phyloP scores from a whole-genome alignment of 1,140 invertebrate species.

The Tetramorium alpestre region DNA sequence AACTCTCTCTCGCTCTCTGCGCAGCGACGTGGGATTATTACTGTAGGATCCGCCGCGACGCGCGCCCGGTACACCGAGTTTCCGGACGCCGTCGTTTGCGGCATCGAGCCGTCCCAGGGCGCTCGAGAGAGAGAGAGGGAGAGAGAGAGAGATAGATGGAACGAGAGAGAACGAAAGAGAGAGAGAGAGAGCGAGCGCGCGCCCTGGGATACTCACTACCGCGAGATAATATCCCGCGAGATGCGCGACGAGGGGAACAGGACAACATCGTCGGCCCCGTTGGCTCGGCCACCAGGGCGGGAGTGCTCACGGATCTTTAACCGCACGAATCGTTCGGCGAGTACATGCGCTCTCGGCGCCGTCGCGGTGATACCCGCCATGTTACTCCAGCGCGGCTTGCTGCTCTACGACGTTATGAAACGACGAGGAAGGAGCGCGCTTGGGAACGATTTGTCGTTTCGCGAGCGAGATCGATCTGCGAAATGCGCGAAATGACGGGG shows the following conservation, averaged over 20 bases:
- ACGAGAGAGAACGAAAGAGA: not conserved
- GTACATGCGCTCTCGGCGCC: conserved; percentile 50
- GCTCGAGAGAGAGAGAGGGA: not conserved
- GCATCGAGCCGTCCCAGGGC: conserved; percentile 13
- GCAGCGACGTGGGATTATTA: conserved; percentile 10
- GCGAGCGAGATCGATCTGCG: not conserved
- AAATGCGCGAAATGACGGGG: not conserved
- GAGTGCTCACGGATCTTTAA: conserved; percentile 44
- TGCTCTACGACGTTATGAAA: conserved; percentile 23
- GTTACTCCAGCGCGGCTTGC: not conserved
- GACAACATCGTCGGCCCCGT: conserved; percentile 30
- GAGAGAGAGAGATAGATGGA: not conserved
- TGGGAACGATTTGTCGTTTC: not conserved
- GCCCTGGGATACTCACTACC: not conserved
- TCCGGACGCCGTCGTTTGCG: conserved; percentile 5
- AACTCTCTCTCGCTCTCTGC: not conserved
- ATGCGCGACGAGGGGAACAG: conserved; percentile 37
- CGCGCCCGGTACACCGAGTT: not conserved
- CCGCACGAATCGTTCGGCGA: conserved; percentile 31
- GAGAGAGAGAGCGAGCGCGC: not conserved
- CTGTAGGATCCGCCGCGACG: not conserved
- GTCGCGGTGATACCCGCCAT: conserved; percentile 33
- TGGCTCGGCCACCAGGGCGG: conserved; percentile 21
- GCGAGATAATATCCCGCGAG: conserved; percentile 46
- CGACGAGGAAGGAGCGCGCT: not conserved